Evolutionary conservation across 2,113 vertebrate genomes (phyloP), one percentile per base, ranked within the genome.

Genomic region (Cinclus cinclus): DNA sequence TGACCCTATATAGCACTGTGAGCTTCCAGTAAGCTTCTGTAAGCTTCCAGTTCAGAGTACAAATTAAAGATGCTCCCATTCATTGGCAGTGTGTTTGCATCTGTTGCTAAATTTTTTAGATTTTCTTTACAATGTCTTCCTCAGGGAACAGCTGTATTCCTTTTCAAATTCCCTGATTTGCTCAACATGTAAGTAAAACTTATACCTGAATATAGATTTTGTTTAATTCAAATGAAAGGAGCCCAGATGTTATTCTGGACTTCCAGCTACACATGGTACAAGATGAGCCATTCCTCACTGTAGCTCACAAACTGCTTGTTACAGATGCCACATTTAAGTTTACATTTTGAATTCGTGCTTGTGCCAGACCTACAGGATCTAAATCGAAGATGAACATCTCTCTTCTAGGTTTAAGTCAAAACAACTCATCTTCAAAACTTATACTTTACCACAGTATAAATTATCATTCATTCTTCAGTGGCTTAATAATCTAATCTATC

Each of bases 161-260:
- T 78, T 89, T 81, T 39, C 3, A 86, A 25, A 74, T 91, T 56
- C 59, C 93, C 41, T 71, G 49, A 90, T 81, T 62, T 82, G 68
- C 68, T 82, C 87, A 83, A 94, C 73, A 83, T 33, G 58, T 52
- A 92, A 84, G 90, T 92, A 83, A 94, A 96, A 92, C 68, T 74
- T 96, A 93, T 44, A 75, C 94, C 95, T 95, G 94, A 91, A 94
- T 92, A 89, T 63, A 86, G 87, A 67, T 91, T 95, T 85, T 90
- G 52, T 84, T 94, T 92, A 94, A 97, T 98, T 97, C 97, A 97
- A 98, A 98, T 90, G 89, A 95, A 97, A 95, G 90, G 96, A 97
- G 92, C 50, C 78, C 46, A 95, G 78, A 95, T 96, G 89, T 96
- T 96, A 96, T 75, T 92, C 96, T 94, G 97, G 95, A 95, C 94